phyloP scores from a whole-genome alignment of 2,797 vertebrate species.

The Chiroxiphia lanceolata region DNA sequence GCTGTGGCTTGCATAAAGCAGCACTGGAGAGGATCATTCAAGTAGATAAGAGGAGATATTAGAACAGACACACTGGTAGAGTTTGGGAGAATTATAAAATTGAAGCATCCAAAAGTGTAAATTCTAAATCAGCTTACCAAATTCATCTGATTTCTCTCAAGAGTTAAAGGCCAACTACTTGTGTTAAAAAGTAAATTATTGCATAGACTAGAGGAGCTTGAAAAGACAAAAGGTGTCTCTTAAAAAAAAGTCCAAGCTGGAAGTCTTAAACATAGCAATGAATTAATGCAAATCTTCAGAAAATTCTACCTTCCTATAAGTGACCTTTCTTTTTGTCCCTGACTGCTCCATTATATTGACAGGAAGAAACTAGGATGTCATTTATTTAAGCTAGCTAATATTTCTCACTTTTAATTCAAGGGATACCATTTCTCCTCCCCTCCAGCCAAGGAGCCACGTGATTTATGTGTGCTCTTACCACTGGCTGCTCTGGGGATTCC shows the following conservation, averaged over 20 bases:
- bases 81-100: not conserved
- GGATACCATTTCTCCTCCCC: not conserved
- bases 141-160: slow-evolving; percentile 3
- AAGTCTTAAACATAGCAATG: not conserved
- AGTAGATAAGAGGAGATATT: slow-evolving; percentile 1
- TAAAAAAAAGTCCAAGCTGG: not conserved
- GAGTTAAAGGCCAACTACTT: slow-evolving; percentile 20
- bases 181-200: not conserved
- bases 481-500: not conserved
- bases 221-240: not conserved
- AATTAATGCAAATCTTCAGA: not conserved
- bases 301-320: not conserved
- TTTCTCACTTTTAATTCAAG: slow-evolving; percentile 18
- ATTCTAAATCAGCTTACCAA: not conserved
- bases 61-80: not conserved
- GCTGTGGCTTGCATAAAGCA: not conserved
- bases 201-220: not conserved
- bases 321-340: not conserved
- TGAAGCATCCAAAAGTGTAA: not conserved
- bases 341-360: not conserved
- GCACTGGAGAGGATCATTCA: not conserved
- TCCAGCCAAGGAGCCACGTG: not conserved
- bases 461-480: not conserved
- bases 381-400: slow-evolving; percentile 28
- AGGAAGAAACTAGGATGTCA: slow-evolving; percentile 13